Evolutionary conservation across 35 echinoderm and acorn worm species (phyloP), one percentile per base, ranked within the genome.

Genomic region (Antedon bifida): DNA sequence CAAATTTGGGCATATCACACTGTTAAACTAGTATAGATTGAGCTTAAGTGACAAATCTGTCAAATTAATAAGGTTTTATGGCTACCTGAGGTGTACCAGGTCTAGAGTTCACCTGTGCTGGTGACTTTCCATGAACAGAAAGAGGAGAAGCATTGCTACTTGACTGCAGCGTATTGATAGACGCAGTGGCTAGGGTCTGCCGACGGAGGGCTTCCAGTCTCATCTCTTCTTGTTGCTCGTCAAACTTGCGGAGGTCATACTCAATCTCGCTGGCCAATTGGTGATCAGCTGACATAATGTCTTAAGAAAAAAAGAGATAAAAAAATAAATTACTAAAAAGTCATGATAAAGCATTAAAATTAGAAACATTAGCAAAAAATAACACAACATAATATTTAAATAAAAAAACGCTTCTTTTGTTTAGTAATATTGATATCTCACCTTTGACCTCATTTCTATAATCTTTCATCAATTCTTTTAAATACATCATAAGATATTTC

Each of bases 361-460:
- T 44, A 44, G 14, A 44, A 8, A 44, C 39, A 8, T 5, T 44
- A 44, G 5, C 39, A 8, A 44, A 44, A 44, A 44, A 44, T 44
- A 44, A 14, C 39, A 44, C n/a, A n/a, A n/a, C n/a, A n/a, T n/a
- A n/a, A n/a, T n/a, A n/a, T n/a, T n/a, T n/a, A n/a, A n/a, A n/a
- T n/a, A n/a, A n/a, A n/a, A n/a, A n/a, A n/a, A n/a, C n/a, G n/a
- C n/a, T n/a, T n/a, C n/a, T n/a, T 42, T 42, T 42, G 4, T 42
- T 42, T 42, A 4, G 14, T 7, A 42, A 42, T 42, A 7, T 42
- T 42, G 14, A 14, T 4, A 42, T 42, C 83, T 55, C 31, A 96
- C 95, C 95, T 90, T 99, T 99, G 74, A 99, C 85, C 78, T 99
- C 95, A 81, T 92, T 89, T 46, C 90, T 85, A 56, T 92, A 99